Evolutionary conservation across 2,113 vertebrate species (phyloP).

Genomic region (Spheniscus mendiculus): DNA sequence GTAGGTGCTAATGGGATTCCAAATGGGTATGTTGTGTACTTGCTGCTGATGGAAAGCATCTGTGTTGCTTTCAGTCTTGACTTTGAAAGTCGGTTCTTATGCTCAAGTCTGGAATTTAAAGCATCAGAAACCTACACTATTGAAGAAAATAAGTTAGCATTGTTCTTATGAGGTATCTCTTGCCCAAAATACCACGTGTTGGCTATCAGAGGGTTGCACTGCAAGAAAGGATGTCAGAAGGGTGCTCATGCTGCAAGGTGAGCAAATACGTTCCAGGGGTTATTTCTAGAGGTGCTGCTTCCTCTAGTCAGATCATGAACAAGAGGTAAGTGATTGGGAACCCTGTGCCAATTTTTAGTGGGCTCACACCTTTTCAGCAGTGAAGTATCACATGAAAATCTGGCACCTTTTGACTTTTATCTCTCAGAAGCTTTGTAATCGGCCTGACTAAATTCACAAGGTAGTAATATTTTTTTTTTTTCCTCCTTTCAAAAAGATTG

Average conservation of each 20-base stretch:
- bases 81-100: conserved; percentile 24
- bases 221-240: not conserved
- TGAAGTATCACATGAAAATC: not conserved
- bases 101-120: conserved; percentile 25
- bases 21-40: conserved; percentile 63
- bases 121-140: not conserved
- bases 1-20: conserved; percentile 63
- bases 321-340: not conserved
- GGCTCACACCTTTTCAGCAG: not conserved
- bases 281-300: not conserved
- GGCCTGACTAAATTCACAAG: not conserved
- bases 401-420: conserved; percentile 23
- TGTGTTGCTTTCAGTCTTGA: conserved; percentile 56
- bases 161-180: not conserved
- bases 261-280: not conserved
- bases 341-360: not conserved
- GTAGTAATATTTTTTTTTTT: not conserved
- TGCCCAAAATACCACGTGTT: not conserved
- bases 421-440: not conserved
- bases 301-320: not conserved
- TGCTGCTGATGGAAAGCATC: conserved; percentile 64
- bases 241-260: not conserved
- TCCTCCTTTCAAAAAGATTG: not conserved
- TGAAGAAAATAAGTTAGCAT: not conserved
- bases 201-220: not conserved